Percentiles rank a stretch among this genome's conserved stretches.
These are phyloP conservation scores for Sitta europaea DNA, from an alignment of 2,113 vertebrate species.

Conservation along the genomic window DNA sequence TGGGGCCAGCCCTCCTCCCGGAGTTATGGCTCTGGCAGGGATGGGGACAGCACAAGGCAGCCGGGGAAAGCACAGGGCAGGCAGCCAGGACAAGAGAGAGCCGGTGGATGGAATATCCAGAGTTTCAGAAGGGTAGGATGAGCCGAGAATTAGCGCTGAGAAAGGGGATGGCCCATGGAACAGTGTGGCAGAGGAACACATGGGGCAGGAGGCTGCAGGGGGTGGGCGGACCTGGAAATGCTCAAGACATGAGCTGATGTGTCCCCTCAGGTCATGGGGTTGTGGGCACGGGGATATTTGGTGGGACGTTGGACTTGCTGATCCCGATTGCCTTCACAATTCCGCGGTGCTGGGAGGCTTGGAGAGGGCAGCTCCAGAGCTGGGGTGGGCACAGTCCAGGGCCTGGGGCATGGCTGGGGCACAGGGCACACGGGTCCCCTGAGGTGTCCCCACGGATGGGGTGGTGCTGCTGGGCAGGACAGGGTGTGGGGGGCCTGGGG, in stretches of 20 bases:
- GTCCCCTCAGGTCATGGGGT: background rate
- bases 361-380: background rate
- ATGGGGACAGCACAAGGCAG: background rate
- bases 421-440: fast-evolving
- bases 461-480: background rate
- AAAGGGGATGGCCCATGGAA: background rate
- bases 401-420: background rate
- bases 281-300: fast-evolving
- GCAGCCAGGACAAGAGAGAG: no score
- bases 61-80: fast-evolving
- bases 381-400: background rate
- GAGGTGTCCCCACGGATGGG: fast-evolving
- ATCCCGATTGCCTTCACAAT: fast-evolving
- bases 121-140: background rate
- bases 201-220: background rate
- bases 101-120: fast-evolving
- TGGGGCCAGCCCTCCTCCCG: background rate
- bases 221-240: background rate
- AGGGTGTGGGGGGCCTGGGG: fast-evolving
- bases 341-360: background rate
- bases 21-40: background rate
- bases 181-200: background rate
- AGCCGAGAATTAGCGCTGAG: background rate
- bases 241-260: background rate
- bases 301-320: fast-evolving